phyloP scores from a whole-genome alignment of 2,888 invertebrate genomes.

The Microdon myrmicae region DNA sequence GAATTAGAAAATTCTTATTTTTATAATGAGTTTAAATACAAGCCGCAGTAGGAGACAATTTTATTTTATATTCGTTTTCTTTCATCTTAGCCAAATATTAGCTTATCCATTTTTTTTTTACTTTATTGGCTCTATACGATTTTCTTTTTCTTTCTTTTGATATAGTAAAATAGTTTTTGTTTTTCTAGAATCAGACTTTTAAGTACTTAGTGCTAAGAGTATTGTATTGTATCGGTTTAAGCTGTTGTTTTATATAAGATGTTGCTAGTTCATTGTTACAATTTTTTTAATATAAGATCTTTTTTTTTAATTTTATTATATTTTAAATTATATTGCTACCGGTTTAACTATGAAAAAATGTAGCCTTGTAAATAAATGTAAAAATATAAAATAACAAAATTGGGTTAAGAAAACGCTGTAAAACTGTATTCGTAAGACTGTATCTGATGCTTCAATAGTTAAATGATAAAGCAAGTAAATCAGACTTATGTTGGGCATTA shows the following conservation, averaged over 20 bases:
- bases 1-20: background rate
- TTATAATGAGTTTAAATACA: no score
- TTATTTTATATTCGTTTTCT: no score
- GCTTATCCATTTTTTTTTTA: conserved; percentile 2
- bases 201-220: conserved; percentile 37
- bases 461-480: no score
- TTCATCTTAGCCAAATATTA: background rate
- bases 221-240: conserved; percentile 29
- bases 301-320: conserved; percentile 1
- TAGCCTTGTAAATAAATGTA: no score
- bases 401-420: background rate
- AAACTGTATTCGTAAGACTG: no score
- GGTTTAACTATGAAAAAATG: no score
- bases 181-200: conserved; percentile 42
- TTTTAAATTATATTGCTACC: conserved; percentile 14
- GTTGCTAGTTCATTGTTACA: conserved; percentile 1
- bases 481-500: no score
- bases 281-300: conserved; percentile 4
- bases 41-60: no score
- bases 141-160: conserved; percentile 6
- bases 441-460: no score
- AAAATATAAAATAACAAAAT: no score
- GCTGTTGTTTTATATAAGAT: background rate
- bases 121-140: background rate
- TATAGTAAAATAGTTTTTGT: conserved; percentile 43